These are phyloP conservation scores for Epinephelus cyanopodus DNA, from an alignment of 2,113 vertebrate genomes.

Conservation along the genomic window DNA sequence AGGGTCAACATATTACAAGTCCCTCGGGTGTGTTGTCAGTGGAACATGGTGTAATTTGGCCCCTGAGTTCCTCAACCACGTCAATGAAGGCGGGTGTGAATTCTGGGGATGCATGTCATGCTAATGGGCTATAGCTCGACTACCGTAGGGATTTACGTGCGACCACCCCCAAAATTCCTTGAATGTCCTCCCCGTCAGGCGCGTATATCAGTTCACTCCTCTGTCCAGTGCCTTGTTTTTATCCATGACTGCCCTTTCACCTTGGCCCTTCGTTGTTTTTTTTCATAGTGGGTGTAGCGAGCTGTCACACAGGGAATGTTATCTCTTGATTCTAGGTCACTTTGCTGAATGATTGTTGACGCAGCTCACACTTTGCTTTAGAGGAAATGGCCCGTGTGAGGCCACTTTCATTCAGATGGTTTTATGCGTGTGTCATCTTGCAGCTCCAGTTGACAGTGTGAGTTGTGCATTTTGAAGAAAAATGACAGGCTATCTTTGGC, in stretches of 20 bases:
- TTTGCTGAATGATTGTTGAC: slow-evolving; percentile 43
- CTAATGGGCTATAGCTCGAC: slow-evolving; percentile 57
- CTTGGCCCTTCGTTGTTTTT: slow-evolving; percentile 42
- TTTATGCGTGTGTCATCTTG: not conserved
- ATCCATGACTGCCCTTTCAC: slow-evolving; percentile 46
- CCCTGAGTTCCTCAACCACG: slow-evolving; percentile 49
- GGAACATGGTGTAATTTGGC: slow-evolving; percentile 69
- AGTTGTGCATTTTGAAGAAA: slow-evolving; percentile 9
- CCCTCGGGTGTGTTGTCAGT: slow-evolving; percentile 55
- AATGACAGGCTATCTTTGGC: slow-evolving; percentile 1
- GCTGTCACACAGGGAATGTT: slow-evolving; percentile 40
- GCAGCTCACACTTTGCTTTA: slow-evolving; percentile 45
- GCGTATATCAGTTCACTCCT: slow-evolving; percentile 18
- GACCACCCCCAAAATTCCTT: slow-evolving; percentile 57
- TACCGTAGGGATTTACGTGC: slow-evolving; percentile 49
- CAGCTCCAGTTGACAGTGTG: not conserved
- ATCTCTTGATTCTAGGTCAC: slow-evolving; percentile 50
- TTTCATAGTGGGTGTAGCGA: slow-evolving; percentile 38
- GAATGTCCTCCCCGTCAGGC: slow-evolving; percentile 49
- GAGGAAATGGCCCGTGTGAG: slow-evolving; percentile 38
- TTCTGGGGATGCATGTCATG: slow-evolving; percentile 68
- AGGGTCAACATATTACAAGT: slow-evolving; percentile 34
- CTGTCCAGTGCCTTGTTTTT: slow-evolving; percentile 26
- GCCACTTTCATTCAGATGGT: not conserved
- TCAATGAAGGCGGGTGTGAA: slow-evolving; percentile 71